Percentiles rank a stretch among this genome's conserved stretches.
These are phyloP conservation scores for Tiliacea aurago DNA, from an alignment of 2,888 invertebrate species.

Conservation along the genomic window DNA sequence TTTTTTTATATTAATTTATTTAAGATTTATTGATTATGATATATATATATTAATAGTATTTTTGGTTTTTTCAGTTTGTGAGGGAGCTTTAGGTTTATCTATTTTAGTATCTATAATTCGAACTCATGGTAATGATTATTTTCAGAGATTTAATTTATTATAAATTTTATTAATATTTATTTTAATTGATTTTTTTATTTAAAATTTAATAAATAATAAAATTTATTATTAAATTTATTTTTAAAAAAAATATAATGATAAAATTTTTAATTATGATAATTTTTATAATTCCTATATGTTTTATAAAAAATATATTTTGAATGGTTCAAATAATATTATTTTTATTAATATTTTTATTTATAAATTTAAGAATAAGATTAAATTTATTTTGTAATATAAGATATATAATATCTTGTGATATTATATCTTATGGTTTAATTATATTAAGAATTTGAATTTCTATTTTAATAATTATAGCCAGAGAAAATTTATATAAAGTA, in stretches of 20 bases:
- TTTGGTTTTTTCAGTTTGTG: conserved; percentile 92
- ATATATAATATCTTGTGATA: conserved; percentile 87
- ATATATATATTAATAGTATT: conserved; percentile 91
- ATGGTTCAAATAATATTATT: conserved; percentile 89
- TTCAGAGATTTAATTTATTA: conserved; percentile 90
- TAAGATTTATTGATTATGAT: conserved; percentile 85
- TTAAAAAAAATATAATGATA: too few species aligned
- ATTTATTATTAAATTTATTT: too few species aligned
- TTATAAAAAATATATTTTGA: conserved; percentile 88
- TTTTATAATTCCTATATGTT: conserved; percentile 89
- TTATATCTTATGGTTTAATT: conserved; percentile 89
- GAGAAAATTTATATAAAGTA: conserved; percentile 84
- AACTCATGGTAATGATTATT: conserved; percentile 92
- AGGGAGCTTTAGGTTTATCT: conserved; percentile 91
- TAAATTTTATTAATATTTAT: conserved; percentile 48
- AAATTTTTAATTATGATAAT: conserved; percentile 85
- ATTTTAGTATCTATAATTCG: conserved; percentile 92
- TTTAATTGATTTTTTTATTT: too few species aligned
- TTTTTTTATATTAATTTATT: conserved; percentile 87
- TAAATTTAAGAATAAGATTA: conserved; percentile 79
- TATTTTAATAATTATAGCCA: conserved; percentile 90
- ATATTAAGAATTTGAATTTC: conserved; percentile 91
- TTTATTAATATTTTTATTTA: conserved; percentile 87
- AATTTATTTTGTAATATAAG: conserved; percentile 80
- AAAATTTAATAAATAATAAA: too few species aligned